Base-by-base conservation (phyloP, 2,888 invertebrate genomes). In the Tetragonisca angustula region DNA sequence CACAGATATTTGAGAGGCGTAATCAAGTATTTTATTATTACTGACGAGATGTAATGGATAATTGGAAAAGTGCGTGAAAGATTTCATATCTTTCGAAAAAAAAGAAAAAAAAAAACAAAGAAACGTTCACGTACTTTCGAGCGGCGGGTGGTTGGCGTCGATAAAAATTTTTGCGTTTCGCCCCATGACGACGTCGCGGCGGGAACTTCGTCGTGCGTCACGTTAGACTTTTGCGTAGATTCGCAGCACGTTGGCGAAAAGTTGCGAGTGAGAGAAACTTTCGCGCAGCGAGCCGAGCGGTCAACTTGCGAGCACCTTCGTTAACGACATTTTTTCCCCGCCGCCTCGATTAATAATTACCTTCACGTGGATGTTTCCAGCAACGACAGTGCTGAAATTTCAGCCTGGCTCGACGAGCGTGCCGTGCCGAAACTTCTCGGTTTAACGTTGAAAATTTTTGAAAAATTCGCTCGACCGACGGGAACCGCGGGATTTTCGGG, bases 271-370 rank as follows among this genome's bases (percentile, higher is more conserved):
- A 32, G 27, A 13, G 19, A 43, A 49, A 72, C n/a, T 49, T 56
- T 59, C 13, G 43, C n/a, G n/a, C 43, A 43, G 43, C 9, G 70
- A 43, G 56, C 24, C 9, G 36, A 36, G n/a, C 36, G 71, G 71
- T 71, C 71, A 36, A 71, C n/a, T 56, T 19, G 56, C 75, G 50
- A 76, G 21, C 59, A 32, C 4, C 24, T 56, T 62, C 54, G 54
- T 65, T 56, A 36, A 65, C 65, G 74, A 61, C 65, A 67, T 74
- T 70, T 54, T 78, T 15, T 62, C 24, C 68, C 24, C 4, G 11
- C 43, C 43, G 43, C n/a, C 49, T 11, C 72, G 32, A 49, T 69
- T 73, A 77, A 83, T 52, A 70, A 73, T 83, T 76, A 67, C 70
- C 61, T 61, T 75, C 50, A 49, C 50, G 49, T 11, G 43, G 4